Evolutionary conservation across 2,888 invertebrate genomes (phyloP).

Genomic region (Steromphala cineraria): DNA sequence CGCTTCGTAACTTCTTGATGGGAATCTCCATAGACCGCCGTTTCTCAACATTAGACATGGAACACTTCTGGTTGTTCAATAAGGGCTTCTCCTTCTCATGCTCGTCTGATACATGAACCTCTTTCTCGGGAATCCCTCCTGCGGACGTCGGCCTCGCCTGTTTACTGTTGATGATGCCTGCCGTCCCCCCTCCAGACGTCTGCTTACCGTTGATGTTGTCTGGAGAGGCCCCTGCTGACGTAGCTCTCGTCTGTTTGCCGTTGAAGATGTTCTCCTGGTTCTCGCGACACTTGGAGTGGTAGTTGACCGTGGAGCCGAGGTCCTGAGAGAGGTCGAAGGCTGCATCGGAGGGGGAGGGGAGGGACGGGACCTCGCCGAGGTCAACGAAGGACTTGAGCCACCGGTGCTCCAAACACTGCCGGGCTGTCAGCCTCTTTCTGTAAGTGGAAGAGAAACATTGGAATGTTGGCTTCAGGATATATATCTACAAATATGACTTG

Average conservation of each 20-base stretch:
- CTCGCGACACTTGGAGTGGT: conserved; percentile 13
- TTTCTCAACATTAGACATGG: conserved; percentile 21
- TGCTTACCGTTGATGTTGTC: no score
- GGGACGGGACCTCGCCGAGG: conserved; percentile 28
- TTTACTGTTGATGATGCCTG: neutral
- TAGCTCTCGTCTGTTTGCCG: neutral
- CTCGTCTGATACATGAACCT: neutral
- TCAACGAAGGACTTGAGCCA: conserved; percentile 78
- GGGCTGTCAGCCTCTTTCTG: conserved; percentile 91
- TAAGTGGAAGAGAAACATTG: no score
- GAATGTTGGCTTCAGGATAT: neutral
- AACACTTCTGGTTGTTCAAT: neutral
- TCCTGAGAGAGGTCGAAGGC: conserved; percentile 38
- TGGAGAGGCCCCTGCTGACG: neutral
- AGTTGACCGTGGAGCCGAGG: conserved; percentile 41
- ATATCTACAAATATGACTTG: no score
- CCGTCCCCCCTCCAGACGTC: no score
- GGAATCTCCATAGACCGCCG: conserved; percentile 48
- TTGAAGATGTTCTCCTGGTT: neutral
- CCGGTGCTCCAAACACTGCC: conserved; percentile 91
- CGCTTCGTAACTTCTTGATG: conserved; percentile 40
- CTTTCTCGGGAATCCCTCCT: neutral
- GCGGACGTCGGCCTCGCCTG: neutral
- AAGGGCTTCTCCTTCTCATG: neutral
- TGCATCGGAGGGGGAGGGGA: conserved; percentile 34